Evolutionary conservation across 2,888 invertebrate genomes (phyloP), one percentile per base, ranked within the genome.

Genomic region (Mythimna ferrago): DNA sequence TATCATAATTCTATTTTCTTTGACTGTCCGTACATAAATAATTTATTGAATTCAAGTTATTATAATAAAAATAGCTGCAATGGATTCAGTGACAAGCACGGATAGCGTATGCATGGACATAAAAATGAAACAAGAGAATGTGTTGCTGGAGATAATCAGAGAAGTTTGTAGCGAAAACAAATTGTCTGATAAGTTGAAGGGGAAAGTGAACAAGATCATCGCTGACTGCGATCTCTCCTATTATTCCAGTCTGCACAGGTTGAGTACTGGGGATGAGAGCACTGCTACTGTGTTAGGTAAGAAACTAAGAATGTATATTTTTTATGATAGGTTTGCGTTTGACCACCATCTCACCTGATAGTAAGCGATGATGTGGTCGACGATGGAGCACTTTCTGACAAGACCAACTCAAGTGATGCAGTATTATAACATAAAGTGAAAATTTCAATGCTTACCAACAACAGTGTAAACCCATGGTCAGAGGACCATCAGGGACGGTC

Each of bases 241-340:
- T 81, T 91, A 96, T 80, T 90, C 94, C 6, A 95, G 94, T 75
- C 89, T 96, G 41, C 96, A 96, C 78, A 95, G 92, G 82, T 85
- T 95, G 19, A 93, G 90, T 73, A 92, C 94, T 14, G 91, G 93
- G 21, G 94, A 96, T 89, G 94, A 95, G 67, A 94, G 93, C 73
- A 93, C 95, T 48, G 92, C 95, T 16, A 93, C 93, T 35, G 82
- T 96, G 60, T 82, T 96, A 58, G 96, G 96, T 96, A 89, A 66
- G 61, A 2, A n/a, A 21, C 35, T 19, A 35, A 61, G 10, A 38
- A 38, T n/a, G 9, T 38, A n/a, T 9, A 1, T 26, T 26, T 26
- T 26, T 26, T 26, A 26, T 26, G 26, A 26, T 26, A 26, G 26
- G 26, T 26, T 26, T 26, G 26, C 26, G 26, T 26, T 26, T 26